These are phyloP conservation scores for Bungarus multicinctus DNA, from an alignment of 2,113 vertebrate species.

Conservation along the genomic window DNA sequence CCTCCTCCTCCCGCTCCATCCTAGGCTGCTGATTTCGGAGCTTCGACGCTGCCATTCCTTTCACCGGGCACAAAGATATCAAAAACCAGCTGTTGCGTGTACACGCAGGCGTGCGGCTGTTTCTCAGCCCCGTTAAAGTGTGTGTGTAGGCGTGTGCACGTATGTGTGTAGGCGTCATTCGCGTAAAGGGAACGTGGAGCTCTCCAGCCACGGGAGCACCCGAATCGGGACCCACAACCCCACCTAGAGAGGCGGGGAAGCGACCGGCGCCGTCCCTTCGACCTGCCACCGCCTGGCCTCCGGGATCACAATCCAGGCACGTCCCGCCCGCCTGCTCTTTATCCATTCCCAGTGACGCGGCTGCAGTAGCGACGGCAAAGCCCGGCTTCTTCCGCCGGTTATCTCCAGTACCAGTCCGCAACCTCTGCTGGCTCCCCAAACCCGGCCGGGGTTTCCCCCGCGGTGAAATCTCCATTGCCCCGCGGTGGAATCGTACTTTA, in stretches of 20 bases:
- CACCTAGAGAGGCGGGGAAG: neutral
- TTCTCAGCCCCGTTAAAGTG: neutral
- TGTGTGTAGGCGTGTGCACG: neutral
- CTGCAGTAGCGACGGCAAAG: constrained; percentile 56
- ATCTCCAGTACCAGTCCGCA: constrained; percentile 9
- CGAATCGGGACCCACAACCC: neutral
- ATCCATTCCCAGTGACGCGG: constrained; percentile 55
- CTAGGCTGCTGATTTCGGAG: neutral
- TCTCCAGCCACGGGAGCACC: neutral
- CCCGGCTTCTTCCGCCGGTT: constrained; percentile 25
- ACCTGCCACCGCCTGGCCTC: constrained; percentile 34
- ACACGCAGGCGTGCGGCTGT: neutral
- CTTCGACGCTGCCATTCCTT: neutral
- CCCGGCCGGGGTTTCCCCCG: neutral
- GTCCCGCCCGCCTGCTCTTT: constrained; percentile 14
- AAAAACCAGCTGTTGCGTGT: constrained; percentile 4
- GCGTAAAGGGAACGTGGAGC: neutral
- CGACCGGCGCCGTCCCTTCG: neutral
- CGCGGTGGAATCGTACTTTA: neutral
- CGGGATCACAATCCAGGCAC: neutral
- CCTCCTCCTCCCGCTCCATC: neutral
- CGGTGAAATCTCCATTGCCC: constrained; percentile 18
- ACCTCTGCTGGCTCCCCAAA: constrained; percentile 46
- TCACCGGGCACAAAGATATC: neutral
- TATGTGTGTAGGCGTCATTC: neutral